A percentile compares a stretch with the other conserved stretches of the same genome.
Conservation (phyloP, 2,113 vertebrate genomes). For the Malurus elegans region DNA sequence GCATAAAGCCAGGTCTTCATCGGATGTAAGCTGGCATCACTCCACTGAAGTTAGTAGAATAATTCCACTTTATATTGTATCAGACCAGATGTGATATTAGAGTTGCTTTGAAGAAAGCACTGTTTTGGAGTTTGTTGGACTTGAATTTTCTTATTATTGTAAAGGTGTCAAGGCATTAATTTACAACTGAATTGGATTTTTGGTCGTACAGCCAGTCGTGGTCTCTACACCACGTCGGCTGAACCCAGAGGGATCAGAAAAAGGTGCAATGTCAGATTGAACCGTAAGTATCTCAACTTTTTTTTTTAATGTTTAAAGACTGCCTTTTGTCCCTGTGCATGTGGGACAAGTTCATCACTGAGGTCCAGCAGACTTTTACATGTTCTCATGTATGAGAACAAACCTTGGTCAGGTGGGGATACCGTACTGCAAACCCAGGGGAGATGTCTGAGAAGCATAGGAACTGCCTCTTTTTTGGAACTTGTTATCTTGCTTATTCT, state of each 20-base stretch:
- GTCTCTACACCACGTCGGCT: not conserved
- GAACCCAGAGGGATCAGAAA: not conserved
- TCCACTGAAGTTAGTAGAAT: not conserved
- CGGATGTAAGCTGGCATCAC: not conserved
- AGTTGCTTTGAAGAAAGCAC: not conserved
- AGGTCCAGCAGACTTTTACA: rapidly evolving
- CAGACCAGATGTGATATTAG: not conserved
- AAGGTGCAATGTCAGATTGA: not conserved
- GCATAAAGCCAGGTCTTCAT: conserved; percentile 23
- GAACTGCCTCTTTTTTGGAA: not conserved
- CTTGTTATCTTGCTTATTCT: not conserved
- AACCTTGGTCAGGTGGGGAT: not conserved
- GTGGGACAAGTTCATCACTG: not conserved
- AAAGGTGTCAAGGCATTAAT: not conserved
- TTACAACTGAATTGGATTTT: not conserved
- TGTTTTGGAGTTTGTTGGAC: not conserved
- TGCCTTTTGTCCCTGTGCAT: not conserved
- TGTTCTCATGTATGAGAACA: not conserved
- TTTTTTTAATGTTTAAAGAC: not conserved
- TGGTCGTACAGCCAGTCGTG: not conserved
- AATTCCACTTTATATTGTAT: not conserved
- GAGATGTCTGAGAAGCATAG: not conserved
- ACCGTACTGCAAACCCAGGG: not conserved
- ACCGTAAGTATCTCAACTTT: not conserved
- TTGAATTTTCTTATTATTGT: not conserved